These are phyloP conservation scores for Acronicta psi DNA, from an alignment of 2,888 invertebrate genomes.

Conservation along the genomic window DNA sequence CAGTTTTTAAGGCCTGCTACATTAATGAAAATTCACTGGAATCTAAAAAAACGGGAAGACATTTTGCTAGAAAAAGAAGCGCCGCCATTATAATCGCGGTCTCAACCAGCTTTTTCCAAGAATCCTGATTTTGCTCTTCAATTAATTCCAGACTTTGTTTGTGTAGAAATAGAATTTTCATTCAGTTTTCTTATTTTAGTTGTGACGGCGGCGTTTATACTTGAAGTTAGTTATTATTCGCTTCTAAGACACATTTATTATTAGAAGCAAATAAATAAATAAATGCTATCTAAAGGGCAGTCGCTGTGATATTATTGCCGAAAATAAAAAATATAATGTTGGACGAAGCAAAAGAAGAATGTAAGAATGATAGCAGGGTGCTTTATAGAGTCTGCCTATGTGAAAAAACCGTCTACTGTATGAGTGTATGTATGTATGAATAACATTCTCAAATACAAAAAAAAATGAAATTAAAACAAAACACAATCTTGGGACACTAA, in stretches of 20 bases:
- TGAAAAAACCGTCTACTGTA: too few species aligned
- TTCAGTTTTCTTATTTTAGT: neutral
- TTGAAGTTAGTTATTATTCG: too few species aligned
- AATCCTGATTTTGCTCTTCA: conserved; percentile 6
- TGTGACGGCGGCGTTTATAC: too few species aligned
- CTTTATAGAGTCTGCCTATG: too few species aligned
- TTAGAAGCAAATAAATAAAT: too few species aligned
- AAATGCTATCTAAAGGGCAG: too few species aligned
- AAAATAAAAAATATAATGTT: too few species aligned
- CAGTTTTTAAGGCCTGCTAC: neutral
- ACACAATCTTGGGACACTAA: neutral
- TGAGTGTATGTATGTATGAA: too few species aligned
- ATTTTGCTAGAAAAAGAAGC: conserved; percentile 1
- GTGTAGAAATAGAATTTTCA: neutral
- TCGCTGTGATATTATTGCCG: too few species aligned
- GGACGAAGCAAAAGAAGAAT: too few species aligned
- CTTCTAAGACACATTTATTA: too few species aligned
- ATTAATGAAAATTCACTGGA: conserved; percentile 31
- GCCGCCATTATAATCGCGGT: neutral
- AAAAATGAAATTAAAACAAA: conserved; percentile 5
- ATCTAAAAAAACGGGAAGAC: neutral
- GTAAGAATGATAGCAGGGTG: too few species aligned
- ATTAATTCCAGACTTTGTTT: conserved; percentile 1
- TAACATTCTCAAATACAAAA: neutral
- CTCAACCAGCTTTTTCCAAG: neutral